Evolutionary conservation across 2,888 invertebrate species (phyloP).

Genomic region (Alsophila aescularia): DNA sequence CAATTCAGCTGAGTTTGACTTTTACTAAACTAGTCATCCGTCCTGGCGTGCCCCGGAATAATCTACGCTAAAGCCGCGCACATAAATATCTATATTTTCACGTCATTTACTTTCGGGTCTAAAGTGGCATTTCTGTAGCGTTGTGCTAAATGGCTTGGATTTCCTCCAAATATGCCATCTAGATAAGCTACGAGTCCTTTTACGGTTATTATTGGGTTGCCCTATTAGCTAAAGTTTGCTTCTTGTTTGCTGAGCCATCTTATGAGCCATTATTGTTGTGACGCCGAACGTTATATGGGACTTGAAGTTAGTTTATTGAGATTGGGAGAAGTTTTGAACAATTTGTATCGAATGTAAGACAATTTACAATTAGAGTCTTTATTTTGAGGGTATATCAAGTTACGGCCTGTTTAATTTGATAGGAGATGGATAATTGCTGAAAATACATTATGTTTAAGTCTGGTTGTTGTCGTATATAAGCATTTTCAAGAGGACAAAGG

Average conservation of each 20-base stretch:
- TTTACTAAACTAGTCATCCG: slow-evolving; percentile 28
- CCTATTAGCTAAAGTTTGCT: slow-evolving; percentile 54
- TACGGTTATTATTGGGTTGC: slow-evolving; percentile 65
- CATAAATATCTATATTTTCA: slow-evolving; percentile 69
- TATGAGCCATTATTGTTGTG: slow-evolving; percentile 34
- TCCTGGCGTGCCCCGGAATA: slow-evolving; percentile 37
- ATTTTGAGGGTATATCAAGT: neutral
- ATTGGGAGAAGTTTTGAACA: slow-evolving; percentile 21
- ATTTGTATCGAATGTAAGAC: slow-evolving; percentile 6
- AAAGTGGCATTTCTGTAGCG: slow-evolving; percentile 70
- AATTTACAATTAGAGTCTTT: slow-evolving; percentile 1
- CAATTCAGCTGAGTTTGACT: slow-evolving; percentile 6
- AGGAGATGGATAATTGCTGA: neutral
- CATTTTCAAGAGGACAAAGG: too few species aligned
- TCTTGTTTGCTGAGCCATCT: slow-evolving; percentile 47
- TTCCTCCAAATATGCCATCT: slow-evolving; percentile 76
- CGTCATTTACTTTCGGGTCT: slow-evolving; percentile 73
- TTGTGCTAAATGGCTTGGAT: slow-evolving; percentile 77
- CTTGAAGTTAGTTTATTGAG: slow-evolving; percentile 30
- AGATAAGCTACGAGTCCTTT: slow-evolving; percentile 73
- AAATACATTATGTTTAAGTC: too few species aligned
- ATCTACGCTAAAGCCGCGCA: slow-evolving; percentile 40
- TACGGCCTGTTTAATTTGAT: neutral
- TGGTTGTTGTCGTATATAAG: too few species aligned
- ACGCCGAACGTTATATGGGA: slow-evolving; percentile 34